phyloP scores from a whole-genome alignment of 2,113 vertebrate genomes.

The Brachyhypopomus occidentalis region DNA sequence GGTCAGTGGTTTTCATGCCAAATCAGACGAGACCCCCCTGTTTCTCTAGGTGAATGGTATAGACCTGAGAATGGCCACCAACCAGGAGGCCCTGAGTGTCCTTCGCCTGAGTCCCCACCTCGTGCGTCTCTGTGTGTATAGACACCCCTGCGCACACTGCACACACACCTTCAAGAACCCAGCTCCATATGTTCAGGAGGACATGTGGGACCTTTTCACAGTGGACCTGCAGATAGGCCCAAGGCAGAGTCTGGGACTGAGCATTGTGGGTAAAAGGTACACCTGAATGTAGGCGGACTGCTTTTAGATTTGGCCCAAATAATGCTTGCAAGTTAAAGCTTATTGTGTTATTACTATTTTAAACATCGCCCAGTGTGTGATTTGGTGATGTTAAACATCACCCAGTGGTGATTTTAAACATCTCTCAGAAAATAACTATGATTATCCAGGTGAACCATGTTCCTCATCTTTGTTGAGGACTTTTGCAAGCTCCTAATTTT shows the following conservation, averaged over 20 bases:
- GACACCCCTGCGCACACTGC: slow-evolving; percentile 59
- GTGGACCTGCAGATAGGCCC: slow-evolving; percentile 84
- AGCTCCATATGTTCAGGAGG: slow-evolving; percentile 82
- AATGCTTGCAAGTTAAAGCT: too few species aligned
- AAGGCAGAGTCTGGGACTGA: slow-evolving; percentile 85
- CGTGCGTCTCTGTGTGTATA: slow-evolving; percentile 84
- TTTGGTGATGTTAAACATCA: too few species aligned
- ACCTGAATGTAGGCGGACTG: neutral
- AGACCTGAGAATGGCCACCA: slow-evolving; percentile 89
- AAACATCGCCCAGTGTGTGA: too few species aligned
- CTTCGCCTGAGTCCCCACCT: slow-evolving; percentile 89
- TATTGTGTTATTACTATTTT: too few species aligned
- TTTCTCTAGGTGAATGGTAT: slow-evolving; percentile 88
- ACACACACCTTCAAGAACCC: slow-evolving; percentile 15
- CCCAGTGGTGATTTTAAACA: too few species aligned
- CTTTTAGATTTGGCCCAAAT: too few species aligned
- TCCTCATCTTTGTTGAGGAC: too few species aligned
- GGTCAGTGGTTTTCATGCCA: neutral
- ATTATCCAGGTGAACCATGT: too few species aligned
- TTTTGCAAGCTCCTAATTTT: too few species aligned
- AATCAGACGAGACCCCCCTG: neutral
- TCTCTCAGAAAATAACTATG: too few species aligned
- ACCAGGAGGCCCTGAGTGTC: slow-evolving; percentile 92
- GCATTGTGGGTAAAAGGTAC: slow-evolving; percentile 92
- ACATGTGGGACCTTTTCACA: slow-evolving; percentile 87